phyloP scores from a whole-genome alignment of 2,113 vertebrate species.

The Phrynosoma platyrhinos region DNA sequence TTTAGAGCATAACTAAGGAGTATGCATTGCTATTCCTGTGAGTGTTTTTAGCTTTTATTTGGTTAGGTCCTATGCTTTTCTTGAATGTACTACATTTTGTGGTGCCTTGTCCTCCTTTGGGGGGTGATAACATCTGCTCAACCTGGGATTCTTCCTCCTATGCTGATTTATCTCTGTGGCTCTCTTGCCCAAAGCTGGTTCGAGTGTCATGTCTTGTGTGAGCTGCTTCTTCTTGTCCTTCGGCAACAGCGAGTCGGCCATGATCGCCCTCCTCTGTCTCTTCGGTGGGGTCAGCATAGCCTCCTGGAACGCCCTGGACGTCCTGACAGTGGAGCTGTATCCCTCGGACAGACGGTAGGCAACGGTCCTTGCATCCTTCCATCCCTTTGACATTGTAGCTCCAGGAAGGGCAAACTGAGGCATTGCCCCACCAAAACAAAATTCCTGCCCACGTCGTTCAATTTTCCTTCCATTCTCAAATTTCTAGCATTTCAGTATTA shows the following conservation, averaged over 20 bases:
- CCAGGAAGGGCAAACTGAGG: background rate
- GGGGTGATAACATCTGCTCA: too few species aligned
- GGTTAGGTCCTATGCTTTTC: too few species aligned
- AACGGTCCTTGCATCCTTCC: fast-evolving
- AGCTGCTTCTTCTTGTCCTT: conserved; percentile 99
- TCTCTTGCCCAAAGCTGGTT: conserved; percentile 81
- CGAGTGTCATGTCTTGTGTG: conserved; percentile 95
- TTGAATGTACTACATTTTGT: too few species aligned
- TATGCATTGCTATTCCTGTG: too few species aligned
- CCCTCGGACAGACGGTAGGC: conserved; percentile 94
- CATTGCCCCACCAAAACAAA: too few species aligned
- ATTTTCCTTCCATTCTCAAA: too few species aligned
- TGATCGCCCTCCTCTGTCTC: conserved; percentile 97
- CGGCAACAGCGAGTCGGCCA: conserved; percentile 96
- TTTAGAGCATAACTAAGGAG: too few species aligned
- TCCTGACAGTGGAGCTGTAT: conserved; percentile 96
- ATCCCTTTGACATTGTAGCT: background rate
- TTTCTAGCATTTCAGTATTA: too few species aligned
- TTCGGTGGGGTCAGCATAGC: conserved; percentile 98
- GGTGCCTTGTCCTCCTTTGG: too few species aligned
- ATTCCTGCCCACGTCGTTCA: too few species aligned
- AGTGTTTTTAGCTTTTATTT: too few species aligned
- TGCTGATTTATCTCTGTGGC: background rate
- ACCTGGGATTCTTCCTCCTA: too few species aligned
- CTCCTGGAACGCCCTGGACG: conserved; percentile 95